phyloP scores from a whole-genome alignment of 2,113 vertebrate genomes.

The Clarias magur region DNA sequence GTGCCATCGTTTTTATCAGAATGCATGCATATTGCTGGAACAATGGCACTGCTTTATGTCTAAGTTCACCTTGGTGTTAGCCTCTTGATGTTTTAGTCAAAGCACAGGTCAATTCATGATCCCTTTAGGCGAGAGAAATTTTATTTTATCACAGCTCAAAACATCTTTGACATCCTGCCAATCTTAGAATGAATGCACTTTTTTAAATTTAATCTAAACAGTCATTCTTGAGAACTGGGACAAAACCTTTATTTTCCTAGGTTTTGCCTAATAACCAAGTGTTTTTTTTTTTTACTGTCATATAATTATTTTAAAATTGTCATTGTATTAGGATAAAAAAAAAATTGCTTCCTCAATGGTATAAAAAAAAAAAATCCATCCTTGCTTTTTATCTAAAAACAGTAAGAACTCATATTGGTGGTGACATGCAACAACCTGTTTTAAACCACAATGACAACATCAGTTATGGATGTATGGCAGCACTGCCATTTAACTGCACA shows the following conservation, averaged over 20 bases:
- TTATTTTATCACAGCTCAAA: slow-evolving; percentile 11
- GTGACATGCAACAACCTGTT: no score
- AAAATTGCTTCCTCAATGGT: no score
- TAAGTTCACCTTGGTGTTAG: slow-evolving; percentile 18
- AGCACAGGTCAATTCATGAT: slow-evolving; percentile 24
- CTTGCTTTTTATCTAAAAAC: no score
- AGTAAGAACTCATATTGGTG: no score
- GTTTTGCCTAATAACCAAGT: no score
- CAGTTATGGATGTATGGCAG: slow-evolving; percentile 1
- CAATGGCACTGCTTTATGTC: neutral
- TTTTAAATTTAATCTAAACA: slow-evolving; percentile 51
- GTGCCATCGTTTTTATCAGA: slow-evolving; percentile 41
- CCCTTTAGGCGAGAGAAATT: neutral
- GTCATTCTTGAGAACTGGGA: no score
- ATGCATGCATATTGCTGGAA: slow-evolving; percentile 14
- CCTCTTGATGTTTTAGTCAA: slow-evolving; percentile 14
- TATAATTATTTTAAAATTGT: no score
- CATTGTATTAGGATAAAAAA: no score
- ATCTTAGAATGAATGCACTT: slow-evolving; percentile 40
- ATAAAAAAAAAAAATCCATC: no score
- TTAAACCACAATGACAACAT: no score
- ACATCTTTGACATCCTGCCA: slow-evolving; percentile 28
- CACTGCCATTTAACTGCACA: slow-evolving; percentile 35
- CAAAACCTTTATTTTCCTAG: no score
- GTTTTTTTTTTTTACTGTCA: no score